A percentile compares a stretch with the other conserved stretches of the same genome.
phyloP scores from a whole-genome alignment of 2,797 vertebrate species.

The Sebastes baramenuke region DNA sequence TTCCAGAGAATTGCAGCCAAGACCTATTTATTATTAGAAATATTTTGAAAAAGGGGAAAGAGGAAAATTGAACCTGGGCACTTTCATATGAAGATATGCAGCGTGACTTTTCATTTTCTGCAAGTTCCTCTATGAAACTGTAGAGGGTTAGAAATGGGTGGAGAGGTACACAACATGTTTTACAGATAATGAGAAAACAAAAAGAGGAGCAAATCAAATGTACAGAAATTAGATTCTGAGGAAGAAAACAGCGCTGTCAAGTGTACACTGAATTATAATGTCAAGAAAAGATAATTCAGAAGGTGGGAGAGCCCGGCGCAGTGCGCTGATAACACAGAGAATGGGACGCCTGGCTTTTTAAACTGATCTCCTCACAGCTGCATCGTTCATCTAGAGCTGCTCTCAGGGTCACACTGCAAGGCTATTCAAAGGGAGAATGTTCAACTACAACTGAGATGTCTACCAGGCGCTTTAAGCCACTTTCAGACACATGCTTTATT shows the following conservation, averaged over 20 bases:
- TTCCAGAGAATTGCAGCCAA: conserved; percentile 62
- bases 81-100: conserved; percentile 37
- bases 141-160: conserved; percentile 35
- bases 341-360: conserved; percentile 32
- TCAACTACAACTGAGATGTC: not conserved
- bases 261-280: conserved; percentile 71
- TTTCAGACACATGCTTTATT: not conserved
- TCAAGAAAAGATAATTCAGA: conserved; percentile 50
- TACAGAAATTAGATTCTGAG: conserved; percentile 72
- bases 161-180: conserved; percentile 33
- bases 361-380: conserved; percentile 56
- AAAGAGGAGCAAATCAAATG: conserved; percentile 73
- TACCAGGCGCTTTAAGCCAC: not conserved
- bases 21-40: conserved; percentile 69
- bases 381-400: conserved; percentile 36
- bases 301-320: conserved; percentile 12
- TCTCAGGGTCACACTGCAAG: conserved; percentile 16
- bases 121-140: conserved; percentile 42
- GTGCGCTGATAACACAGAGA: conserved; percentile 47
- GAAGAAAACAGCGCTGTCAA: conserved; percentile 34
- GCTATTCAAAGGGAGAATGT: conserved; percentile 3
- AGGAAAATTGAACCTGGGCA: conserved; percentile 52
- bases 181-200: conserved; percentile 77
- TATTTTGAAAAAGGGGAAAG: conserved; percentile 49
- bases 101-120: conserved; percentile 58